Percentiles rank a stretch among this genome's conserved stretches.
These are phyloP conservation scores for Sipha flava DNA, from an alignment of 1,140 invertebrate species.

Conservation along the genomic window DNA sequence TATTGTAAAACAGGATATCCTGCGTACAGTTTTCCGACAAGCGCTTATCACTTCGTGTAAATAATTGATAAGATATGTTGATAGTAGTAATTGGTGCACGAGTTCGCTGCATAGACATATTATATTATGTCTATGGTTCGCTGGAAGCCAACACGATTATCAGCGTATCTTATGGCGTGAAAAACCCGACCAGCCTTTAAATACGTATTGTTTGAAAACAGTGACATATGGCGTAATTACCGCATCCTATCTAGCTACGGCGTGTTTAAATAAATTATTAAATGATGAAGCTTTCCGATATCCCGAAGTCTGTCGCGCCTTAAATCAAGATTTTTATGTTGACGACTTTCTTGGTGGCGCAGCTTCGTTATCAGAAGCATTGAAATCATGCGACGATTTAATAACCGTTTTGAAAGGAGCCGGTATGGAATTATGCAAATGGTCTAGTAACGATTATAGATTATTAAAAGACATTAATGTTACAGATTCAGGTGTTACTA, in stretches of 20 bases:
- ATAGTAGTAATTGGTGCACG: too few relatives aligned
- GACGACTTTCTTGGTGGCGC: neutral
- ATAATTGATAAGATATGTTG: too few relatives aligned
- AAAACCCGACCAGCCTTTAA: slow-evolving; percentile 36
- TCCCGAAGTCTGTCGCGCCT: neutral
- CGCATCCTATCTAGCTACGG: slow-evolving; percentile 41
- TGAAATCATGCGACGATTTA: neutral
- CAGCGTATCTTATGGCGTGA: slow-evolving; percentile 44
- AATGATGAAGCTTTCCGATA: slow-evolving; percentile 35
- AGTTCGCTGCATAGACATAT: neutral
- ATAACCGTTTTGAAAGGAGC: neutral
- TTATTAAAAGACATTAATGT: neutral
- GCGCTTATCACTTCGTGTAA: too few relatives aligned
- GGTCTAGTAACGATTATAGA: neutral
- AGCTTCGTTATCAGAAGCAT: neutral
- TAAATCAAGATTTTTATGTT: neutral
- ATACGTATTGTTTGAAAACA: slow-evolving; percentile 39
- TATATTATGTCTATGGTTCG: slow-evolving; percentile 33
- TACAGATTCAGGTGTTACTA: neutral
- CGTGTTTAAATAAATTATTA: slow-evolving; percentile 42
- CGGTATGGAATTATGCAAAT: neutral
- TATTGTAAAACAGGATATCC: too few relatives aligned
- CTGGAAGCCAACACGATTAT: slow-evolving; percentile 35
- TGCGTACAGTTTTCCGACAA: too few relatives aligned
- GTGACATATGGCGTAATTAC: slow-evolving; percentile 42